phyloP scores from a whole-genome alignment of 2,888 invertebrate genomes.

The Mantis religiosa region DNA sequence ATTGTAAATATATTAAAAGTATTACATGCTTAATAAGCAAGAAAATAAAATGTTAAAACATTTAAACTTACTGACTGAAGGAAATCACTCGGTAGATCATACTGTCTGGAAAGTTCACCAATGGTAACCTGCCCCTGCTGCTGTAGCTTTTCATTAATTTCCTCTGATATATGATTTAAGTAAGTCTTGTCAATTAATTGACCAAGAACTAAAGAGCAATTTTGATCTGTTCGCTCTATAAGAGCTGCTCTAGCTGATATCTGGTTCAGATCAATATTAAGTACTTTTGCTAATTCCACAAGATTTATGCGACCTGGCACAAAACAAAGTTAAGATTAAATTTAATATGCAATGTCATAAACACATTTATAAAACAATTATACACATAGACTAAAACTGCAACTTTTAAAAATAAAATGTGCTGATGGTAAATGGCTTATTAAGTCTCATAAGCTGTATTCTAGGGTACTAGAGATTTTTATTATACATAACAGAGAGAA shows the following conservation, averaged over 20 bases:
- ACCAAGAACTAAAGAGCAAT: conserved; percentile 76
- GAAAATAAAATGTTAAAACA: neutral
- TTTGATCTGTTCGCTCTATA: conserved; percentile 66
- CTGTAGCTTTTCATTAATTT: conserved; percentile 88
- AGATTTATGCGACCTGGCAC: conserved; percentile 76
- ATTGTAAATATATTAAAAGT: neutral
- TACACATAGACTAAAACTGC: too few species aligned
- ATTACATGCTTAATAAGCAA: neutral
- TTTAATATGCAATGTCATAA: neutral
- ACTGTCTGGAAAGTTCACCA: conserved; percentile 79
- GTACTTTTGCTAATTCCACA: conserved; percentile 78
- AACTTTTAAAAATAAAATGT: too few species aligned
- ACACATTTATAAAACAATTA: neutral
- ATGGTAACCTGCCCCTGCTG: conserved; percentile 82
- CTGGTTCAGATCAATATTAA: conserved; percentile 85
- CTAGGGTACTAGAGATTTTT: too few species aligned
- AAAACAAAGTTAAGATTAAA: neutral
- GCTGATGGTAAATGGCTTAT: too few species aligned
- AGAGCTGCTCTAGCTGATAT: conserved; percentile 65
- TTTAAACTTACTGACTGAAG: conserved; percentile 56
- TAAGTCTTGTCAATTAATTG: conserved; percentile 86
- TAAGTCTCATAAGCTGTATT: too few species aligned
- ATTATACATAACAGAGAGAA: too few species aligned
- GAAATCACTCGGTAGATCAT: conserved; percentile 89
- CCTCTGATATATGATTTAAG: conserved; percentile 74